phyloP scores from a whole-genome alignment of 2,888 invertebrate genomes.

The Agrochola macilenta region DNA sequence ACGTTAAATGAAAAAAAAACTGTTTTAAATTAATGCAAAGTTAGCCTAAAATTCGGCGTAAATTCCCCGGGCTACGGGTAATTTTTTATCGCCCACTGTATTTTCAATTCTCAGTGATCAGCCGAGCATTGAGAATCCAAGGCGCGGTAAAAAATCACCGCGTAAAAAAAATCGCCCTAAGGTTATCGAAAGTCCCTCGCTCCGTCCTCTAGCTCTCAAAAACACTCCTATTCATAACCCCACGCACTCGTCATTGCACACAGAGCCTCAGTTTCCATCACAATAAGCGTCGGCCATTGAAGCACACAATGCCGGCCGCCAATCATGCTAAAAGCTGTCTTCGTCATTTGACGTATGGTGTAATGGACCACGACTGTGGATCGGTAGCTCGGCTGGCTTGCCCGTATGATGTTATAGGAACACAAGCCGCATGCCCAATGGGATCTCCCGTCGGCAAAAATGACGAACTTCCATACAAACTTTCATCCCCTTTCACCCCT shows the following conservation, averaged over 20 bases:
- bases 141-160: no score
- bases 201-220: not conserved
- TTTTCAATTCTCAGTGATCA: no score
- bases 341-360: conserved; percentile 36
- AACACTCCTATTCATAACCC: conserved; percentile 2
- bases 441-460: not conserved
- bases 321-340: conserved; percentile 66
- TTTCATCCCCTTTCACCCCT: no score
- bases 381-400: not conserved
- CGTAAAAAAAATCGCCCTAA: no score
- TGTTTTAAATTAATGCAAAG: no score
- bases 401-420: not conserved
- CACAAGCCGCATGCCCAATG: not conserved
- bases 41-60: no score
- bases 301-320: conserved; percentile 55
- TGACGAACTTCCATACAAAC: no score
- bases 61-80: no score
- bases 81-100: no score
- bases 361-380: conserved; percentile 20
- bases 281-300: conserved; percentile 33
- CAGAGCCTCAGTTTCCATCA: conserved; percentile 20
- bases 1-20: no score
- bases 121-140: no score
- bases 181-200: not conserved
- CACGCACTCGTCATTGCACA: conserved; percentile 11